Evolutionary conservation across 2,113 vertebrate species (phyloP).

Genomic region (Poicephalus meyeri): DNA sequence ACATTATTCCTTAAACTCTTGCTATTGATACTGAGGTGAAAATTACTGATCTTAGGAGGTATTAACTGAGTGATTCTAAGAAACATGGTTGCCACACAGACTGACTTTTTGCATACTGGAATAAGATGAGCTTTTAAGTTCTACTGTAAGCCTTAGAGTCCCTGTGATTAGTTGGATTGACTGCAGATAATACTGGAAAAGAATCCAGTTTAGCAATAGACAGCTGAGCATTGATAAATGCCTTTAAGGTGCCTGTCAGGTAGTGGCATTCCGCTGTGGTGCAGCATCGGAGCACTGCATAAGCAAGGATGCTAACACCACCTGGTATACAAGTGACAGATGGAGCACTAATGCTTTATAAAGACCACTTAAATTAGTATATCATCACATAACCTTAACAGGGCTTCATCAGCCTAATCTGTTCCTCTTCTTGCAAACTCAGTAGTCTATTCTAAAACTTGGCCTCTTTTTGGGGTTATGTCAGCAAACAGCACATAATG

Average conservation of each 20-base stretch:
- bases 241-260: not conserved
- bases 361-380: not conserved
- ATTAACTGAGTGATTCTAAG: not conserved
- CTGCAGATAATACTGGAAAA: not conserved
- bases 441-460: not conserved
- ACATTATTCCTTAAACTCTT: not conserved
- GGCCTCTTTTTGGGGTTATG: not conserved
- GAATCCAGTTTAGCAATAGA: not conserved
- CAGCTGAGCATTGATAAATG: not conserved
- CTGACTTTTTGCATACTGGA: not conserved
- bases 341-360: not conserved
- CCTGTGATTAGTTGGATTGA: not conserved
- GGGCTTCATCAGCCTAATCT: not conserved
- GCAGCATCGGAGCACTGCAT: not conserved
- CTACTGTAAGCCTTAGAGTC: not conserved
- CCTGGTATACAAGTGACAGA: not conserved
- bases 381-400: conserved; percentile 4
- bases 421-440: not conserved
- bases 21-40: not conserved
- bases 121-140: not conserved
- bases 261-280: not conserved
- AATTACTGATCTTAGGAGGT: not conserved
- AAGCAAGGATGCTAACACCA: not conserved
- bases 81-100: not conserved
- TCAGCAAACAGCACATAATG: not conserved